Conservation (phyloP, 2,797 vertebrate species). For the Lagocephalus sceleratus region DNA sequence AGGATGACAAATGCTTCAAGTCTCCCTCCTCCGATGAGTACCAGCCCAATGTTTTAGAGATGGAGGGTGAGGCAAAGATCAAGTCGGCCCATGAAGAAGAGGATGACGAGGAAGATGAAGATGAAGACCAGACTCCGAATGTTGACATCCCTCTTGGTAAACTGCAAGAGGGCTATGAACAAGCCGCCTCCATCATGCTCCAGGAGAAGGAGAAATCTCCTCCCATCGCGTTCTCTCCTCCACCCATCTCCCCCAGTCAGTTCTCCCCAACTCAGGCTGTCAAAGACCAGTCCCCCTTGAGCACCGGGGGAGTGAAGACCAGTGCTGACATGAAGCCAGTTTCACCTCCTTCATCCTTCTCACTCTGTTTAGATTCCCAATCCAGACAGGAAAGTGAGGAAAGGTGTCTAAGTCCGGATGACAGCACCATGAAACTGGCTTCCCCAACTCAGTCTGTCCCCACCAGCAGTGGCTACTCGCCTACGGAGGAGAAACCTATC, state of each 20-base stretch:
- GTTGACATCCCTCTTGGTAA: conserved; percentile 82
- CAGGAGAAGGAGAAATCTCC: conserved; percentile 69
- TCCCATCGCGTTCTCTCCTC: conserved; percentile 22
- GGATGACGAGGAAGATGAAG: conserved; percentile 86
- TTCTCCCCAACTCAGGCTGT: conserved; percentile 33
- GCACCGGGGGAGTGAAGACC: conserved; percentile 39
- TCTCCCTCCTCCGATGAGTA: conserved; percentile 94
- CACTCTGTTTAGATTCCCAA: conserved; percentile 65
- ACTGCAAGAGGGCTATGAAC: conserved; percentile 78
- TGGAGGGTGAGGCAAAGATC: conserved; percentile 71
- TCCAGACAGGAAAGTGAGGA: conserved; percentile 84
- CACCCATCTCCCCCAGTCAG: conserved; percentile 33
- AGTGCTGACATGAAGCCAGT: conserved; percentile 50
- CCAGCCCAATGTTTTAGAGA: conserved; percentile 77
- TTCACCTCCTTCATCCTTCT: conserved; percentile 59
- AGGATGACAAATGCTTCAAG: conserved; percentile 98
- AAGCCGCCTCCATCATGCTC: conserved; percentile 66
- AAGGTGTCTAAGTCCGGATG: conserved; percentile 90
- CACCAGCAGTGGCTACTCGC: conserved; percentile 91
- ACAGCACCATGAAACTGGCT: conserved; percentile 93
- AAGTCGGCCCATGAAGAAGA: conserved; percentile 73
- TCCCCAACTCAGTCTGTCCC: conserved; percentile 91
- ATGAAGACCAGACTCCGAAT: conserved; percentile 82
- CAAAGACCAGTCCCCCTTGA: conserved; percentile 40
- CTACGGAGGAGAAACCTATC: conserved; percentile 87